These are phyloP conservation scores for Eira barbara DNA, from an alignment of 2,113 vertebrate genomes.

Conservation along the genomic window DNA sequence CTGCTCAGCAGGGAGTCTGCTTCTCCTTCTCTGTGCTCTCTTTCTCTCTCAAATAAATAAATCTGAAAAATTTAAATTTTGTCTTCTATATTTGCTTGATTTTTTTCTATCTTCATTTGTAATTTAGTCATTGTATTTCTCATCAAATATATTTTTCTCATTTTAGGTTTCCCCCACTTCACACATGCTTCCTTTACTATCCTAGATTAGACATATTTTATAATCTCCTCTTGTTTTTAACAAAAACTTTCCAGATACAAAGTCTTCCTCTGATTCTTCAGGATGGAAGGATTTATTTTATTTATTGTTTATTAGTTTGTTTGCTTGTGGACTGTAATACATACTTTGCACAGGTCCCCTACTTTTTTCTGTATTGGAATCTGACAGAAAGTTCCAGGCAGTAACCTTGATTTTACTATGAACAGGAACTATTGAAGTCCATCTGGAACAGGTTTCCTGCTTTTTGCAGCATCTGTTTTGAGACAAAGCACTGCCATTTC, in stretches of 20 bases:
- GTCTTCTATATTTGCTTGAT: not conserved
- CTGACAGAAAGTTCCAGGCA: not conserved
- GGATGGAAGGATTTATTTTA: not conserved
- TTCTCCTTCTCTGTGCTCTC: not conserved
- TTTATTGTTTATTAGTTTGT: not conserved
- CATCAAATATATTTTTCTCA: not conserved
- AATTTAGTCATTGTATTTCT: not conserved
- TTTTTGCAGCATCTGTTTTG: not conserved
- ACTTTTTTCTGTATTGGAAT: not conserved
- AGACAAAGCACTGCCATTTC: not conserved
- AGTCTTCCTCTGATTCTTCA: not conserved
- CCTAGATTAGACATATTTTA: not conserved
- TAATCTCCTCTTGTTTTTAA: not conserved
- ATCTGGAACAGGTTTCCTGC: not conserved
- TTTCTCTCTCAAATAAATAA: not conserved
- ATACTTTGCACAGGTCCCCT: not conserved
- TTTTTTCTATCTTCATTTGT: slow-evolving; percentile 2
- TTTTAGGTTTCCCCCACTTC: not conserved
- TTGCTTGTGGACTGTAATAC: not conserved
- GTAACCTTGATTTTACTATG: not conserved
- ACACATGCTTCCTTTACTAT: not conserved
- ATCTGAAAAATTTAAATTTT: not conserved
- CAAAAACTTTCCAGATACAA: not conserved
- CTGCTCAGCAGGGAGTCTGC: not conserved
- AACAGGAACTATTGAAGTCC: not conserved